phyloP scores from a whole-genome alignment of 1,140 invertebrate species.

The Papilio helenus region DNA sequence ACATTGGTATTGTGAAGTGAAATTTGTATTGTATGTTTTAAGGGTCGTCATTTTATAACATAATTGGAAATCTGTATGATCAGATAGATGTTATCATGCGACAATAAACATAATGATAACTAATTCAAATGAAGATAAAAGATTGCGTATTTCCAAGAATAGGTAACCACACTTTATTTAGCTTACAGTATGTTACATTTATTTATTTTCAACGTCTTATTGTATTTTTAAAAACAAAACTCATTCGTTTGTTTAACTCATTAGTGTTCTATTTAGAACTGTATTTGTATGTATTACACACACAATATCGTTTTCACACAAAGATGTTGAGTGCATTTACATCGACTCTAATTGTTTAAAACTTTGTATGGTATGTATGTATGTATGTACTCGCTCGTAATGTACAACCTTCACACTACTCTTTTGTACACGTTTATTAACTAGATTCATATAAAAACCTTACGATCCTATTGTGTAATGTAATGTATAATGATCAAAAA shows the following conservation, averaged over 20 bases:
- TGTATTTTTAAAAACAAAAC: not conserved
- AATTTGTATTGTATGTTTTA: not conserved
- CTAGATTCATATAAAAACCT: not conserved
- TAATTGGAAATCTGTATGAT: not conserved
- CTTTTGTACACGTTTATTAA: not conserved
- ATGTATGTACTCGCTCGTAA: not conserved
- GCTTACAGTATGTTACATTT: not conserved
- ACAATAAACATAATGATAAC: not conserved
- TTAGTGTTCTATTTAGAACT: not conserved
- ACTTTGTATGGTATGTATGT: not conserved
- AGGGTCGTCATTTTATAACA: not conserved
- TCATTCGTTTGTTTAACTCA: not conserved
- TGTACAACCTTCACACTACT: not conserved
- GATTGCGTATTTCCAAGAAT: not conserved
- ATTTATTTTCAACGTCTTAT: slow-evolving; percentile 5
- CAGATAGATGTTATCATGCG: not conserved
- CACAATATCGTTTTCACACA: slow-evolving; percentile 10
- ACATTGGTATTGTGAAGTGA: too few relatives aligned
- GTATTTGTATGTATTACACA: too few relatives aligned
- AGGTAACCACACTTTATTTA: not conserved
- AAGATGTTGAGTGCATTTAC: slow-evolving; percentile 1
- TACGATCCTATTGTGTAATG: not conserved
- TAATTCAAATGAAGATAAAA: slow-evolving; percentile 1
- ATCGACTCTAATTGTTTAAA: slow-evolving; percentile 9
- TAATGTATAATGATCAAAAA: too few relatives aligned